Base-by-base conservation (phyloP, 2,888 invertebrate genomes). In the Scaeva pyrastri region DNA sequence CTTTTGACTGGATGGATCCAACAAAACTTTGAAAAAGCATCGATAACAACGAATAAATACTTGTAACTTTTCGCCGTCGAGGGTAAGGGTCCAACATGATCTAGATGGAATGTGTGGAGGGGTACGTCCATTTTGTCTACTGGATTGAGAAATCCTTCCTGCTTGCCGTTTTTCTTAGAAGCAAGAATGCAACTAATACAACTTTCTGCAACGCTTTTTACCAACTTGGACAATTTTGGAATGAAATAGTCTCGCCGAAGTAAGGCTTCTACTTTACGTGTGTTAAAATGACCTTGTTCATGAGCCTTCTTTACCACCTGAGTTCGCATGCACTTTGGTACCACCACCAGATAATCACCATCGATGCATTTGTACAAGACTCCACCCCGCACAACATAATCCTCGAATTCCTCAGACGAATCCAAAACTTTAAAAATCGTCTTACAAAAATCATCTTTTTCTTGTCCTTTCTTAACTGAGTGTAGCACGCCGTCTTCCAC, bases 151-250 rank as follows among this genome's bases (percentile, higher is more conserved):
- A 70, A 55, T 55, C 52, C 39, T 12, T 70, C 55, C 1, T 41
- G n/a, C 23, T 55, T 72, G 0, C 71, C 31, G 19, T 14, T 45
- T 19, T 71, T 58, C n/a, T 19, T 71, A 14, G 58, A 71, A 19
- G 58, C 56, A 21, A 71, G 71, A 14, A 70, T 70, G 10, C 76
- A 77, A 26, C 36, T 58, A 10, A 66, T 68, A n/a, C 66, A 68
- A 16, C 56, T 66, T 10, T 21, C 26, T 8, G 48, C 31, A 6
- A 55, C 56, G 2, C 4, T 41, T 39, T n/a, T 26, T 2, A 66
- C 60, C 2, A 58, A 11, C 2, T 60, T 70, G 19, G 50, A 21
- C 14, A 77, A 3, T 6, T 52, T 60, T 19, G 60, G 60, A 16
- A 52, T 77, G 31, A 11, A 77, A 11, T 60, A 77, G 16, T 77